A percentile compares a stretch with the other conserved stretches of the same genome.
Evolutionary conservation across 2,888 invertebrate genomes (phyloP).

Genomic region (Pollenia amentaria): DNA sequence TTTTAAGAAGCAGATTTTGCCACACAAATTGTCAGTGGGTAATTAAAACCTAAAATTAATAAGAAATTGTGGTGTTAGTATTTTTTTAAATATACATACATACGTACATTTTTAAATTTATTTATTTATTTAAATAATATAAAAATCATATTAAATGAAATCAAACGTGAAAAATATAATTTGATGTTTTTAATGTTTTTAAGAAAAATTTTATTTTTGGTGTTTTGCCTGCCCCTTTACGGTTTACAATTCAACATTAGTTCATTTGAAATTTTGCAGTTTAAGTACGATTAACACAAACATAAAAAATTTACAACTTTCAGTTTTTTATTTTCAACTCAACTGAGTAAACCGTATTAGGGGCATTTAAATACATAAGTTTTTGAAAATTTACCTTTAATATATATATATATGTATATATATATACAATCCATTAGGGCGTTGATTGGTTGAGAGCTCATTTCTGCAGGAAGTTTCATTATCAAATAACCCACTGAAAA

Average conservation of each 20-base stretch:
- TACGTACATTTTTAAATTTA: neutral
- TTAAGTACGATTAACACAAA: too few relatives aligned
- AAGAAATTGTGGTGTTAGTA: too few relatives aligned
- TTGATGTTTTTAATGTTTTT: too few relatives aligned
- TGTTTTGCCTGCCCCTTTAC: too few relatives aligned
- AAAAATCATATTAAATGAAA: neutral
- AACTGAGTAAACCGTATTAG: too few relatives aligned
- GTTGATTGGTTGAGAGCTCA: neutral
- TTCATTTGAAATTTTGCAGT: too few relatives aligned
- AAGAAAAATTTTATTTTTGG: neutral
- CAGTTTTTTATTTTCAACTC: too few relatives aligned
- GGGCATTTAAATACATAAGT: too few relatives aligned
- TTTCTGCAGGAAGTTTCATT: neutral
- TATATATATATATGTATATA: neutral
- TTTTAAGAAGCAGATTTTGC: neutral
- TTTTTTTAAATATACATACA: neutral
- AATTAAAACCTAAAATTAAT: too few relatives aligned
- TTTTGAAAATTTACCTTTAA: constrained; percentile 2
- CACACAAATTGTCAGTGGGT: neutral
- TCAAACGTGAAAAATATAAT: constrained; percentile 27
- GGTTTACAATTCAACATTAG: too few relatives aligned
- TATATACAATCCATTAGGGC: neutral
- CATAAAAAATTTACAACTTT: too few relatives aligned
- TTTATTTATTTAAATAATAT: neutral
- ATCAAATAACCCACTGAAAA: constrained; percentile 49